phyloP scores from a whole-genome alignment of 2,113 vertebrate species.

The Neomonachus schauinslandi region DNA sequence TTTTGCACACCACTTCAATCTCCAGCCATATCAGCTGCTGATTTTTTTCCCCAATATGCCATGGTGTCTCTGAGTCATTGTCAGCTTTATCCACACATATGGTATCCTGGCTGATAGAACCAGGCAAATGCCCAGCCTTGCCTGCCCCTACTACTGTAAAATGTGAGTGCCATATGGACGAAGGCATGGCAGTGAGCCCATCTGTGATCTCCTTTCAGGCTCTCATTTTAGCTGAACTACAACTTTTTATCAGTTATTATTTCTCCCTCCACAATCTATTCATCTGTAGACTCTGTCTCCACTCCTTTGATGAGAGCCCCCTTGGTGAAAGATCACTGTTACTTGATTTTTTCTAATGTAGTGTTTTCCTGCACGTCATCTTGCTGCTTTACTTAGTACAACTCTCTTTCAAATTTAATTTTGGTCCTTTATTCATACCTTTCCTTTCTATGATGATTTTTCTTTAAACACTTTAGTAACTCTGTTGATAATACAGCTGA shows the following conservation, averaged over 20 bases:
- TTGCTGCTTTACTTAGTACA: neutral
- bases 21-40: neutral
- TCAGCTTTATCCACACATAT: neutral
- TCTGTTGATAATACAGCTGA: neutral
- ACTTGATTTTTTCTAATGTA: neutral
- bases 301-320: neutral
- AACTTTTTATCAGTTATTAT: constrained; percentile 3
- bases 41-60: neutral
- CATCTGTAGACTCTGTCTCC: neutral
- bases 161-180: neutral
- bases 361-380: neutral
- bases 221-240: neutral
- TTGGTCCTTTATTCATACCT: neutral
- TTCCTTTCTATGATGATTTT: constrained; percentile 14
- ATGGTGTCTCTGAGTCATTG: constrained; percentile 15
- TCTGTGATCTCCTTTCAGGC: neutral
- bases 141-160: neutral
- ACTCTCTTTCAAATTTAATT: neutral
- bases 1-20: neutral
- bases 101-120: constrained; percentile 33
- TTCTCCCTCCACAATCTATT: neutral
- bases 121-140: neutral
- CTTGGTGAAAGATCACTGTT: neutral
- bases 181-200: neutral
- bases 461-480: neutral